A percentile compares a stretch with the other conserved stretches of the same genome.
phyloP scores from a whole-genome alignment of 2,888 invertebrate genomes.

The Marasmarcha lunaedactyla region DNA sequence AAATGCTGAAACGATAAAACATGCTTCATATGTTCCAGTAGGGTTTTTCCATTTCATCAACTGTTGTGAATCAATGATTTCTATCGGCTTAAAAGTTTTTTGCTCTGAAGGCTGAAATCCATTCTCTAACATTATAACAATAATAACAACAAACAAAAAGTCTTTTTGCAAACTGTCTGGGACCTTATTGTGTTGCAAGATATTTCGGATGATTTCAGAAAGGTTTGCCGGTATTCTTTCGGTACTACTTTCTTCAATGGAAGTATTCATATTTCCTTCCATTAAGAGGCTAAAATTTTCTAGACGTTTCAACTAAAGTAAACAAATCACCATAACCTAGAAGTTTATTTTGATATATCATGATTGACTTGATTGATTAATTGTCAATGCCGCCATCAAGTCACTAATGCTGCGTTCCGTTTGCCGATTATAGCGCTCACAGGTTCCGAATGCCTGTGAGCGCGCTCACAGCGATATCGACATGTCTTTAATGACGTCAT shows the following conservation, averaged over 20 bases:
- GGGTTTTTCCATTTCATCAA: conserved; percentile 31
- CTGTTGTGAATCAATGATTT: conserved; percentile 22
- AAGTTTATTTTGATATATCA: too few relatives aligned
- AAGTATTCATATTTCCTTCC: conserved; percentile 23
- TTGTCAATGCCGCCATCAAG: too few relatives aligned
- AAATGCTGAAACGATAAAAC: conserved; percentile 35
- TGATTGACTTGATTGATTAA: too few relatives aligned
- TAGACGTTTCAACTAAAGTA: too few relatives aligned
- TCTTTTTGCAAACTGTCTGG: conserved; percentile 41
- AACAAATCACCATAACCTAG: too few relatives aligned
- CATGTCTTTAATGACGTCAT: too few relatives aligned
- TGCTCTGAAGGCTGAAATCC: conserved; percentile 25
- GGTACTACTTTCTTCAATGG: conserved; percentile 44
- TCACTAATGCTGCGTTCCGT: too few relatives aligned
- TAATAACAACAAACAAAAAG: conserved; percentile 38
- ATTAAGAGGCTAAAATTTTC: too few relatives aligned
- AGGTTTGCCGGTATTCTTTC: conserved; percentile 33
- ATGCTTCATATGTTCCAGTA: conserved; percentile 33
- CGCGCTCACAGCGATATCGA: too few relatives aligned
- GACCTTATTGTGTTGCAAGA: conserved; percentile 24
- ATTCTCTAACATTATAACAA: conserved; percentile 48
- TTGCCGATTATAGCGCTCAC: too few relatives aligned
- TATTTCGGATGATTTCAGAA: conserved; percentile 28
- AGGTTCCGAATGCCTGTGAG: too few relatives aligned
- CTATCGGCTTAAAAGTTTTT: conserved; percentile 17